Conservation (phyloP, 2,888 invertebrate genomes). For the Hofmannophila pseudospretella region DNA sequence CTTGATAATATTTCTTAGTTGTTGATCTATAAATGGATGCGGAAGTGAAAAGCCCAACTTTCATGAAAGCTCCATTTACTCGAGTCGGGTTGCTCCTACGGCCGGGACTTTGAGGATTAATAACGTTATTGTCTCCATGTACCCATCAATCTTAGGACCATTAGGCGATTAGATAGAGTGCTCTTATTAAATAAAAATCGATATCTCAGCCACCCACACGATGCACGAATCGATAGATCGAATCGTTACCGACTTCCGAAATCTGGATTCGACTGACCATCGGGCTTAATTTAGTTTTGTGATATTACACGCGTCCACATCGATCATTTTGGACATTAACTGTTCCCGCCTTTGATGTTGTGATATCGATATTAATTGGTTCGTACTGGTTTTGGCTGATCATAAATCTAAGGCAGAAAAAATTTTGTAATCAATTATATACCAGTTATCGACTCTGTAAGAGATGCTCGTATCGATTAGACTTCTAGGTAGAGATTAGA, state of each 20-base stretch:
- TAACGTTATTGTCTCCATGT: constrained; percentile 44
- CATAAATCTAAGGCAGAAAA: constrained; percentile 33
- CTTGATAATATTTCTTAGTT: no score
- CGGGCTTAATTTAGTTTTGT: constrained; percentile 24
- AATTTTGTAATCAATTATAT: constrained; percentile 16
- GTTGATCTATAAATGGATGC: no score
- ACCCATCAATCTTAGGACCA: constrained; percentile 60
- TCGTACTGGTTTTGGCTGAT: constrained; percentile 34
- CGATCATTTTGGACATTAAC: constrained; percentile 47
- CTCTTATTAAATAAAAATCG: constrained; percentile 45
- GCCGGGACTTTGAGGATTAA: constrained; percentile 22
- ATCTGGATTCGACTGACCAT: constrained; percentile 19
- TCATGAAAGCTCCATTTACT: constrained; percentile 29
- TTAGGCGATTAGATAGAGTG: constrained; percentile 63
- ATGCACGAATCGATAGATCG: constrained; percentile 28
- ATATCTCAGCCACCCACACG: constrained; percentile 50
- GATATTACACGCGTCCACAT: constrained; percentile 40
- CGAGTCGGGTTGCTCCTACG: constrained; percentile 8
- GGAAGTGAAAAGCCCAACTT: constrained; percentile 11
- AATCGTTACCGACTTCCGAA: constrained; percentile 29
- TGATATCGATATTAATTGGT: constrained; percentile 52
- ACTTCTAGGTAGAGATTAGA: neutral
- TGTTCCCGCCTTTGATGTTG: constrained; percentile 47
- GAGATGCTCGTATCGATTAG: constrained; percentile 3
- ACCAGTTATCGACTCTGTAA: constrained; percentile 17